Conservation (phyloP, 1,140 invertebrate species). For the Musca vetustissima region DNA sequence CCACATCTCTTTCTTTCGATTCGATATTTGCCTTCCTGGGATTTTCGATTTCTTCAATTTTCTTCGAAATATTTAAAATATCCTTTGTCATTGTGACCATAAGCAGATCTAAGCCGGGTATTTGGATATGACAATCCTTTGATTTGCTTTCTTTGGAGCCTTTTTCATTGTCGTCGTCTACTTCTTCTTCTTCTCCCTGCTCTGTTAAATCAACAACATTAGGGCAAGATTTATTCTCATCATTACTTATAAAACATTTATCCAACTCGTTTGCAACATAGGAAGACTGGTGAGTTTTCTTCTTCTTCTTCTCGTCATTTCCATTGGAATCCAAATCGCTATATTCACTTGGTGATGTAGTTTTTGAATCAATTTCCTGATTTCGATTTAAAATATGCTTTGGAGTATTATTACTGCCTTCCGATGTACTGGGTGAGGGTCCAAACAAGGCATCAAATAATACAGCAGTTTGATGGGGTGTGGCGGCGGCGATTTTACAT, state of each 20-base stretch:
- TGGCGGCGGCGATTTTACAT: too few relatives aligned
- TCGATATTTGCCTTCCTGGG: too few relatives aligned
- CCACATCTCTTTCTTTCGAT: too few relatives aligned
- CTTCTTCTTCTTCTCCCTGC: background rate
- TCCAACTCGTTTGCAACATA: background rate
- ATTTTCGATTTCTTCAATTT: background rate
- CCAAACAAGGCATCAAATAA: constrained; percentile 27
- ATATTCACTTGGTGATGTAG: constrained; percentile 23
- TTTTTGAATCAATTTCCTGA: background rate
- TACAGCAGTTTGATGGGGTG: constrained; percentile 7
- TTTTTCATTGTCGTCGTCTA: too few relatives aligned
- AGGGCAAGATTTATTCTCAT: background rate
- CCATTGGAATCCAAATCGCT: background rate
- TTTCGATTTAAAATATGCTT: background rate
- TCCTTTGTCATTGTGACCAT: too few relatives aligned
- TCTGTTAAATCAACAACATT: background rate
- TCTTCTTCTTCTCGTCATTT: background rate
- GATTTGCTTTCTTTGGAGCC: background rate
- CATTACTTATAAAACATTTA: background rate
- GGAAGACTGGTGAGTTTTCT: background rate
- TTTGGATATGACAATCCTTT: background rate
- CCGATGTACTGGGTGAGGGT: background rate
- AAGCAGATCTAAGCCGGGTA: constrained; percentile 1
- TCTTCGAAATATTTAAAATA: background rate
- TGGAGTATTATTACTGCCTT: background rate